Conservation (phyloP, 2,797 vertebrate genomes). For the Buphagus erythrorhynchus region DNA sequence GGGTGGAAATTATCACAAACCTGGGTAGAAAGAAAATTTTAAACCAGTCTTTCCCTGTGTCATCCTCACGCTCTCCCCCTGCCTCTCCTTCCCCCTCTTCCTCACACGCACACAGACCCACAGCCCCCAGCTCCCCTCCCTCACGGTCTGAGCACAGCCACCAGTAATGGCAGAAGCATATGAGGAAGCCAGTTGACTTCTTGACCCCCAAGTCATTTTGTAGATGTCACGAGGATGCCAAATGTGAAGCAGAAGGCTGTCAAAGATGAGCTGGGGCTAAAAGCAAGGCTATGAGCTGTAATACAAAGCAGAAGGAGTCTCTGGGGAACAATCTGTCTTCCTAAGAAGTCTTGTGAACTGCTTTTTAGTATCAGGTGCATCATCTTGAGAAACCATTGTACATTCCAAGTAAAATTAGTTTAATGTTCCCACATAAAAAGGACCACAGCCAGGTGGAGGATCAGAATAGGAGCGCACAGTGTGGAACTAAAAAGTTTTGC, state of each 20-base stretch:
- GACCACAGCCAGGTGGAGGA: constrained; percentile 88
- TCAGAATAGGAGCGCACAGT: constrained; percentile 79
- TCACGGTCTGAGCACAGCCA: not conserved
- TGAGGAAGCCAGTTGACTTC: constrained; percentile 81
- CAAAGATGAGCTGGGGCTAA: constrained; percentile 80
- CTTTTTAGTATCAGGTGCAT: constrained; percentile 98
- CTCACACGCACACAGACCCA: not conserved
- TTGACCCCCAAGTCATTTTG: constrained; percentile 81
- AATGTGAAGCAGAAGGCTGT: constrained; percentile 86
- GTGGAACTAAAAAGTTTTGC: constrained; percentile 93
- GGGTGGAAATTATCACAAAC: constrained; percentile 61
- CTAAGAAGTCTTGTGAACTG: constrained; percentile 88
- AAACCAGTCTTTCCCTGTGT: constrained; percentile 63
- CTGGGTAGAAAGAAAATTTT: constrained; percentile 30
- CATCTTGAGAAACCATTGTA: constrained; percentile 96
- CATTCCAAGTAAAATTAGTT: constrained; percentile 95
- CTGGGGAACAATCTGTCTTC: constrained; percentile 89
- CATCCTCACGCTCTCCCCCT: constrained; percentile 1
- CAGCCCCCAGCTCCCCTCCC: not conserved
- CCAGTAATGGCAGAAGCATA: constrained; percentile 79
- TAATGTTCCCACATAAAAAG: constrained; percentile 92
- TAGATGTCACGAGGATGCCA: constrained; percentile 84
- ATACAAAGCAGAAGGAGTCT: constrained; percentile 83
- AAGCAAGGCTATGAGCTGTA: constrained; percentile 80
- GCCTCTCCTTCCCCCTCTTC: not conserved